These are phyloP conservation scores for Aphidoletes aphidimyza DNA, from an alignment of 2,888 invertebrate species.

Conservation along the genomic window DNA sequence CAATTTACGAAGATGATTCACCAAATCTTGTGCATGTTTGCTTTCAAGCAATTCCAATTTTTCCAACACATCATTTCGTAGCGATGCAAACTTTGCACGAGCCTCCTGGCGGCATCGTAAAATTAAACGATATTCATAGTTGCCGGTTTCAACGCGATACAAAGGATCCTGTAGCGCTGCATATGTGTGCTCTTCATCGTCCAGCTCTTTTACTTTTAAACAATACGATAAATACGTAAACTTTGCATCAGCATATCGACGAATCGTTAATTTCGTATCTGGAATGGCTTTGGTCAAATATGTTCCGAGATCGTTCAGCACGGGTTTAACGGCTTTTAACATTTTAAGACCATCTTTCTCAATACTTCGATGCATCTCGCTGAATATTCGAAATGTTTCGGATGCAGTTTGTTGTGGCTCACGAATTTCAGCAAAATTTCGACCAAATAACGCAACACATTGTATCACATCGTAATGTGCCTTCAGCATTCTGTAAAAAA, in stretches of 20 bases:
- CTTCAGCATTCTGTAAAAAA: conserved; percentile 70
- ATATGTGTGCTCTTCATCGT: conserved; percentile 97
- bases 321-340: conserved; percentile 91
- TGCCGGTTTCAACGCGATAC: conserved; percentile 98
- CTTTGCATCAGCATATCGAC: conserved; percentile 98
- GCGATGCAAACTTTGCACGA: conserved; percentile 81
- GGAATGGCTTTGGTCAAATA: conserved; percentile 98
- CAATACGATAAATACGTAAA: conserved; percentile 99
- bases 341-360: conserved; percentile 90
- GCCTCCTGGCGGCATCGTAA: conserved; percentile 97
- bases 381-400: conserved; percentile 94
- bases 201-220: conserved; percentile 99
- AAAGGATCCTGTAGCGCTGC: conserved; percentile 93
- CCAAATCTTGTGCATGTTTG: conserved; percentile 97
- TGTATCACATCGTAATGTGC: conserved; percentile 91
- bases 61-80: conserved; percentile 91
- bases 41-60: conserved; percentile 97
- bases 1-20: conserved; percentile 83
- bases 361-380: conserved; percentile 91
- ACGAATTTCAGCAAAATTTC: conserved; percentile 91
- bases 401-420: conserved; percentile 96
- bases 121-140: conserved; percentile 97
- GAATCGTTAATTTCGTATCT: conserved; percentile 95
- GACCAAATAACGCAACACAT: conserved; percentile 91
- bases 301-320: conserved; percentile 93